phyloP scores from a whole-genome alignment of 2,888 invertebrate genomes.

The Teleiodes luculella region DNA sequence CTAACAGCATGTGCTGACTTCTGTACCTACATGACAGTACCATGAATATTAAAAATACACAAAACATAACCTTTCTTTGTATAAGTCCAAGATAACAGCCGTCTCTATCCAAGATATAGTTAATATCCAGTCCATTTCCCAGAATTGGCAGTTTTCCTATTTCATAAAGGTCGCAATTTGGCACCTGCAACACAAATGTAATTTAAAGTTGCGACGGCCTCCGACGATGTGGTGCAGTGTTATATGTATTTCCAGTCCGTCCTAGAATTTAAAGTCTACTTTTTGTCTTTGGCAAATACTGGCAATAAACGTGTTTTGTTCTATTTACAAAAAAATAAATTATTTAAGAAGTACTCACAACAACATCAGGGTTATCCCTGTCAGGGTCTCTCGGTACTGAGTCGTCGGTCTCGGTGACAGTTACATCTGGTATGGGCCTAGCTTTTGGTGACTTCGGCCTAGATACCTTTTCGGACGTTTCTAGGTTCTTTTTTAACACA shows the following conservation, averaged over 20 bases:
- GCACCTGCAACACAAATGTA: slow-evolving; percentile 77
- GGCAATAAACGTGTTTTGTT: no score
- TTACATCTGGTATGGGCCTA: slow-evolving; percentile 54
- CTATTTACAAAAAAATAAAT: background rate
- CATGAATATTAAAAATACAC: background rate
- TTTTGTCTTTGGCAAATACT: no score
- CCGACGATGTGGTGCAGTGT: no score
- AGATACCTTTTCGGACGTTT: slow-evolving; percentile 32
- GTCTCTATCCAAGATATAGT: slow-evolving; percentile 72
- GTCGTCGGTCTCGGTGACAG: slow-evolving; percentile 28
- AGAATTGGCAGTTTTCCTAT: slow-evolving; percentile 75
- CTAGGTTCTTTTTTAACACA: slow-evolving; percentile 42
- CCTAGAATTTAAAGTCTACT: no score
- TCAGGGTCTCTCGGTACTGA: slow-evolving; percentile 60
- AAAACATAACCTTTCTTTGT: slow-evolving; percentile 79
- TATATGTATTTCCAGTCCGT: no score
- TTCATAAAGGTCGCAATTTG: slow-evolving; percentile 85
- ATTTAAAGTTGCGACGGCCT: no score
- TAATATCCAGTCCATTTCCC: slow-evolving; percentile 67
- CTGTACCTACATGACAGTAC: no score
- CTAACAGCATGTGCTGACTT: no score
- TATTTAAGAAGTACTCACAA: slow-evolving; percentile 41
- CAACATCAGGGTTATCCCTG: slow-evolving; percentile 59
- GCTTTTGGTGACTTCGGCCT: slow-evolving; percentile 49
- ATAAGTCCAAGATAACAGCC: slow-evolving; percentile 84